Conservation (phyloP, 2,888 invertebrate genomes). For the Clusia tigrina region DNA sequence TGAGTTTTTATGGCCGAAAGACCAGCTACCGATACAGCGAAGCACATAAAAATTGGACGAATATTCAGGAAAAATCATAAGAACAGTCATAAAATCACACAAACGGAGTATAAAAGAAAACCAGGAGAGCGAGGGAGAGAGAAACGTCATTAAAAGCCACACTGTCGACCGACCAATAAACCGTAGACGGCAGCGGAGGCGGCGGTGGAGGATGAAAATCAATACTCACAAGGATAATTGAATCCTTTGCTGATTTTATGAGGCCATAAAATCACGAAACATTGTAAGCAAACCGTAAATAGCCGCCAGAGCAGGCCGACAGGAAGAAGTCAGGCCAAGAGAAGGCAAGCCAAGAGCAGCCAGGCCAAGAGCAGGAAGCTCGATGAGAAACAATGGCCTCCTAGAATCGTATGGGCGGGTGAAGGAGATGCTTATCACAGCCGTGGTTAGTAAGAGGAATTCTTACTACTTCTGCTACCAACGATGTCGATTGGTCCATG, state of each 20-base stretch:
- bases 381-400: too few species aligned
- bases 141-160: background rate
- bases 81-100: slow-evolving; percentile 2
- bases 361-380: too few species aligned
- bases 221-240: slow-evolving; percentile 1
- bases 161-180: background rate
- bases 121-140: background rate
- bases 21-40: background rate
- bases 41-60: background rate
- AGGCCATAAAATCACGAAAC: background rate
- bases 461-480: too few species aligned
- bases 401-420: too few species aligned
- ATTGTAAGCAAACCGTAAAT: background rate
- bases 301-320: background rate
- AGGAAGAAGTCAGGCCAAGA: background rate
- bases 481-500: too few species aligned
- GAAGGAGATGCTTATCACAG: background rate
- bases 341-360: background rate
- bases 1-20: background rate
- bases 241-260: slow-evolving; percentile 6
- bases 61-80: background rate
- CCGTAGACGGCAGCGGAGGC: background rate
- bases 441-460: background rate
- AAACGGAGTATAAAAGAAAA: too few species aligned
- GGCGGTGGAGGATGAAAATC: background rate